Evolutionary conservation across 2,113 vertebrate species (phyloP).

Genomic region (Oncorhynchus masou): DNA sequence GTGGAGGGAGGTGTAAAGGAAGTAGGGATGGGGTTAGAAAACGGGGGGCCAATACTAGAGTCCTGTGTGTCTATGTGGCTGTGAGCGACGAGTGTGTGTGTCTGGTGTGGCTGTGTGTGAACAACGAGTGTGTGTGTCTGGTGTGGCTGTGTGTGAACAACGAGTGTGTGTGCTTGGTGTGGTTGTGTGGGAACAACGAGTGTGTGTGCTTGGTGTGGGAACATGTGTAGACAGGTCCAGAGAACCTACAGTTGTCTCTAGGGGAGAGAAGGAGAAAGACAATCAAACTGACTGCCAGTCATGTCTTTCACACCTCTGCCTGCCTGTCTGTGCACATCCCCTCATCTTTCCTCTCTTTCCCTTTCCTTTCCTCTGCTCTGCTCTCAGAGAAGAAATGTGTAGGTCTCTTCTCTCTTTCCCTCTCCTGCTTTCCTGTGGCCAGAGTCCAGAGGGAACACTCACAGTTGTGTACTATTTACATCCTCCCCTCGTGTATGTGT

Average conservation of each 20-base stretch:
- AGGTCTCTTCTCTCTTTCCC: neutral
- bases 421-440: neutral
- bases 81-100: too few species aligned
- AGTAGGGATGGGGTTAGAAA: too few species aligned
- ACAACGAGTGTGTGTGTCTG: too few species aligned
- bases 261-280: neutral
- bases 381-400: too few species aligned
- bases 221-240: neutral
- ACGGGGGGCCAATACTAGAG: too few species aligned
- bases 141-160: too few species aligned
- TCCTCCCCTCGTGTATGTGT: neutral
- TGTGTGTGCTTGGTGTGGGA: too few species aligned
- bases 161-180: too few species aligned
- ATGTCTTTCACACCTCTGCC: neutral
- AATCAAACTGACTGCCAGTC: neutral
- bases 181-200: neutral
- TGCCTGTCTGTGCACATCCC: neutral
- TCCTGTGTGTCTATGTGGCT: too few species aligned
- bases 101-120: too few species aligned
- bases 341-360: neutral
- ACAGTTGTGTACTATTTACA: neutral
- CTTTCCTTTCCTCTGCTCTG: neutral
- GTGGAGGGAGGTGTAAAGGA: neutral
- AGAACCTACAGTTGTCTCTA: neutral
- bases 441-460: too few species aligned